Percentiles rank a stretch among this genome's conserved stretches.
These are phyloP conservation scores for Phrynocephalus vlangalii DNA, from an alignment of 2,797 vertebrate genomes.

Conservation along the genomic window DNA sequence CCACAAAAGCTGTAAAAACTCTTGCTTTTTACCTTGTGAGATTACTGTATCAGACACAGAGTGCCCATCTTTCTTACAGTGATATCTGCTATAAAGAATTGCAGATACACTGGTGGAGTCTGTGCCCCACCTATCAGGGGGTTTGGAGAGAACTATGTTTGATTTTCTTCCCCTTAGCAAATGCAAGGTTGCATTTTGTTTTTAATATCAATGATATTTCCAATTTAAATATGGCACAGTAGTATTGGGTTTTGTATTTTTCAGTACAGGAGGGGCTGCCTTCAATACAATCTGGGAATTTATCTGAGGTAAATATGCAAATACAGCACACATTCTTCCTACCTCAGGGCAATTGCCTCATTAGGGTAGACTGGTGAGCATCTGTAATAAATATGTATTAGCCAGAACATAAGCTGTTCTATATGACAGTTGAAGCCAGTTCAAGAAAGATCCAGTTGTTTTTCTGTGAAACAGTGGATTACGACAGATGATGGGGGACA, in stretches of 20 bases:
- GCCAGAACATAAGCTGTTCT: neutral
- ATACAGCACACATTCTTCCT: constrained; percentile 7
- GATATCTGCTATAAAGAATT: neutral
- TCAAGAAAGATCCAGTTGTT: neutral
- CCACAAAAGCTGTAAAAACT: neutral
- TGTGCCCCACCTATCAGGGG: no score
- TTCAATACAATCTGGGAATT: constrained; percentile 14
- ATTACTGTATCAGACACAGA: neutral
- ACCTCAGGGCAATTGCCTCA: constrained; percentile 9
- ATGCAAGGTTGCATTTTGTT: neutral
- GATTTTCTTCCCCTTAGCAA: neutral
- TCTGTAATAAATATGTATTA: constrained; percentile 23
- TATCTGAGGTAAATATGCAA: constrained; percentile 17
- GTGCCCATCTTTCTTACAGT: neutral
- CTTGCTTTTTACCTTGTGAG: no score
- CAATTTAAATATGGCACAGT: neutral
- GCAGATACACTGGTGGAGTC: neutral
- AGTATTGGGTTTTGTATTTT: neutral
- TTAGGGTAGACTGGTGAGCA: constrained; percentile 13
- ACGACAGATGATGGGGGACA: neutral
- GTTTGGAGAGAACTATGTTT: neutral
- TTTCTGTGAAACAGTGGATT: neutral
- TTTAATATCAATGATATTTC: neutral
- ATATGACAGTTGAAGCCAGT: neutral
- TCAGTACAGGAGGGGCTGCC: neutral